Evolutionary conservation across 2,888 invertebrate genomes (phyloP), one percentile per base, ranked within the genome.

Genomic region (Gerosis bhagava): DNA sequence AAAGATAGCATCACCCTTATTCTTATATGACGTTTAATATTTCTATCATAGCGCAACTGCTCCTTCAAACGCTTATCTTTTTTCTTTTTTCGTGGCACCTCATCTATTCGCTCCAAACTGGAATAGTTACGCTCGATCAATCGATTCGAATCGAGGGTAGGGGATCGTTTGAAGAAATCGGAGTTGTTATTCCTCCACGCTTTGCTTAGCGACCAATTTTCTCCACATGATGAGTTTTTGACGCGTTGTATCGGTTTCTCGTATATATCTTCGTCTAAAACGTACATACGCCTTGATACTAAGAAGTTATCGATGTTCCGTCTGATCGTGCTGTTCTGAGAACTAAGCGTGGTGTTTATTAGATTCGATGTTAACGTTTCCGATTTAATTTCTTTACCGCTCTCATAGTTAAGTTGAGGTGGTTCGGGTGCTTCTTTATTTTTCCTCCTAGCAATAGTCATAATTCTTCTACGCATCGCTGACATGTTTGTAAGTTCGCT

Each of bases 1-100:
- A 94, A 74, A 7, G 93, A 92, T 59, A 94, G 77, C 90, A 94
- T 92, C 35, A 94, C 91, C 10, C 93, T 83, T 12, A 94, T 91
- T 46, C 92, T 84, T 15, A 94, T 91, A 63, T 93, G 92, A 15
- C 92, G 79, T 41, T 92, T 92, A 1, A 92, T 90, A 60, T 91
- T 90, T 52, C 91, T 89, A 57, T 92, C 92, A 46, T 90, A 90
- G 13, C 89, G 76, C 43, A 89, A 44, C 52, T 88, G 86, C 53
- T 90, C 89, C 55, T 90, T 91, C 29, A 88, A 48, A 57, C 74
- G 75, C 54, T 73, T 77, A 36, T 73, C 75, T 17, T 74, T 56
- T 53, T 73, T 75, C 59, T 70, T 79, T 48, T 68, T 67, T 6
- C 66, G 63, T 3, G 87, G 87, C 8, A 83, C 62, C 59, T 88